phyloP scores from a whole-genome alignment of 2,797 vertebrate species.

The Anniella stebbinsi region DNA sequence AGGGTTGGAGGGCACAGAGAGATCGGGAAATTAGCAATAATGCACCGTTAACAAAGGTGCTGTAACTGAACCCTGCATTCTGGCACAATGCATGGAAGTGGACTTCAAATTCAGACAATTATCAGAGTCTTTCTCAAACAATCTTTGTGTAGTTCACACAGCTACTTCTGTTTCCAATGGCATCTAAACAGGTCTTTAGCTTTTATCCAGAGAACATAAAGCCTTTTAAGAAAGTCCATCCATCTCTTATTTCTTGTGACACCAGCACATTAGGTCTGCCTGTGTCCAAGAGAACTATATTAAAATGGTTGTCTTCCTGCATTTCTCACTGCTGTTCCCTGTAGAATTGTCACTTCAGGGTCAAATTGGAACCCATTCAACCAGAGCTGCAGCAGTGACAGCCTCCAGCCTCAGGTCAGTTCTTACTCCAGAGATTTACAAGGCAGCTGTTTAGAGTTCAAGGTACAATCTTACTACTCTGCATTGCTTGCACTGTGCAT shows the following conservation, averaged over 20 bases:
- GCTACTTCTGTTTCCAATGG: conserved; percentile 20
- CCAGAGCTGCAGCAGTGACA: conserved; percentile 51
- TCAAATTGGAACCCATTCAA: conserved; percentile 58
- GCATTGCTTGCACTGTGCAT: conserved; percentile 2
- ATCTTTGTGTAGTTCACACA: conserved; percentile 9
- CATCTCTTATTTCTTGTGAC: conserved; percentile 58
- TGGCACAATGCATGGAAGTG: neutral
- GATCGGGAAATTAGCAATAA: neutral
- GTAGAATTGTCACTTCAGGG: conserved; percentile 46
- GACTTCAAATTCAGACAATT: conserved; percentile 29
- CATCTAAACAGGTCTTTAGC: conserved; percentile 44
- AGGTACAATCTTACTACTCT: conserved; percentile 25
- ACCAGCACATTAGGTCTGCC: conserved; percentile 53
- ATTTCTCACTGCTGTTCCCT: conserved; percentile 55
- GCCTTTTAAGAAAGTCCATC: conserved; percentile 60
- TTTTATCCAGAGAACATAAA: conserved; percentile 48
- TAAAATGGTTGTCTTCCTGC: conserved; percentile 61
- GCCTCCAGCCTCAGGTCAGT: conserved; percentile 37
- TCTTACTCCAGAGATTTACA: conserved; percentile 36
- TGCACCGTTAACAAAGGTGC: neutral
- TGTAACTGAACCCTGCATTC: neutral
- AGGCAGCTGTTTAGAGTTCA: conserved; percentile 41
- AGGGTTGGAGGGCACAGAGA: neutral
- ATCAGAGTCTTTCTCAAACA: conserved; percentile 5
- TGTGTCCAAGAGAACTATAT: conserved; percentile 51